Conservation (phyloP, 2,888 invertebrate genomes). For the Hybos culiciformis region DNA sequence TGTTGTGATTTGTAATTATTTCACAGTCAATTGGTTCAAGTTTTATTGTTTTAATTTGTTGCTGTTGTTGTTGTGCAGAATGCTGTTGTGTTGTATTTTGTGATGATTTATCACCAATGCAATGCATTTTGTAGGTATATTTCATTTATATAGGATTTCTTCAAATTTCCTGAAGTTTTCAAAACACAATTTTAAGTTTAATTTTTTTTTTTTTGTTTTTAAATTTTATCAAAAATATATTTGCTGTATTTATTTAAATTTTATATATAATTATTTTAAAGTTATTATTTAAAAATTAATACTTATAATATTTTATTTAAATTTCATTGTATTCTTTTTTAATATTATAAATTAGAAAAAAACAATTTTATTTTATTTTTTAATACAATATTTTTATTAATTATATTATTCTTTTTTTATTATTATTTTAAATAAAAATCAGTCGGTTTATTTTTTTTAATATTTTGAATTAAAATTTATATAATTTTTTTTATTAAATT, state of each 20-base stretch:
- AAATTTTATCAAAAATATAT: neutral
- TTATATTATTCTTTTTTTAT: constrained; percentile 8
- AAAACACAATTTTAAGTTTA: too few relatives aligned
- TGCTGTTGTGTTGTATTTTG: constrained; percentile 18
- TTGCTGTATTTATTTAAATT: neutral
- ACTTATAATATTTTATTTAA: neutral
- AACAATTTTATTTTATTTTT: too few relatives aligned
- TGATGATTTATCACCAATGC: neutral
- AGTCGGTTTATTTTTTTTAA: constrained; percentile 16
- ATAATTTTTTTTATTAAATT: neutral
- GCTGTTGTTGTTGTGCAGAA: too few relatives aligned
- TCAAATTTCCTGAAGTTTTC: too few relatives aligned
- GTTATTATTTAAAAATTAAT: neutral
- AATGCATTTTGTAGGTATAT: constrained; percentile 21
- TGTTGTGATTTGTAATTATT: constrained; percentile 15
- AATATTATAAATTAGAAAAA: neutral
- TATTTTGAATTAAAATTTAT: constrained; percentile 11
- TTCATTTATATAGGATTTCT: too few relatives aligned
- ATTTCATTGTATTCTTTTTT: neutral
- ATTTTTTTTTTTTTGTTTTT: neutral
- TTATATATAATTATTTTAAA: neutral
- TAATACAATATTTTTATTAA: too few relatives aligned
- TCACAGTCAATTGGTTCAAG: constrained; percentile 31
- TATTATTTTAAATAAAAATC: constrained; percentile 18
- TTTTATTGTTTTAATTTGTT: too few relatives aligned